Evolutionary conservation across 2,113 vertebrate species (phyloP).

Genomic region (Catharus minimus): DNA sequence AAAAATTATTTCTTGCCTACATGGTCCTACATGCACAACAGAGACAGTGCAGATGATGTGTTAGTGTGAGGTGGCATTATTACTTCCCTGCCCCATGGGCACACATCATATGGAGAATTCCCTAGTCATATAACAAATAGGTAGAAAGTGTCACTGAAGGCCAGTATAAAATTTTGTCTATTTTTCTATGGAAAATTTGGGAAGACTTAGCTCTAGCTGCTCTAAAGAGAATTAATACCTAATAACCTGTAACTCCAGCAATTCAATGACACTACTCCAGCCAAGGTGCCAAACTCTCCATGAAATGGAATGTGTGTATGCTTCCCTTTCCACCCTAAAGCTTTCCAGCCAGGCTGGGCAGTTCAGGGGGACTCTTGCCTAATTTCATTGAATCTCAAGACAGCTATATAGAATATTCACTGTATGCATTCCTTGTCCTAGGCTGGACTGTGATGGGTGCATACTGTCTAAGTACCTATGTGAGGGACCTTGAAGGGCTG

Average conservation of each 20-base stretch:
- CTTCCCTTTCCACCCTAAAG: background rate
- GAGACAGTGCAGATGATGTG: background rate
- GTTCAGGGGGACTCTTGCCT: background rate
- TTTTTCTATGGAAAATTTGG: background rate
- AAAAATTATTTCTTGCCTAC: background rate
- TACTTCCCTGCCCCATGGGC: rapidly evolving
- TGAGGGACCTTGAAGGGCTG: background rate
- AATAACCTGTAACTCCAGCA: background rate
- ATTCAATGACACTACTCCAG: background rate
- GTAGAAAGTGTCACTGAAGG: background rate
- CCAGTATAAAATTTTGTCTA: background rate
- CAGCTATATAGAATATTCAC: background rate
- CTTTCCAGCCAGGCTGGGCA: background rate
- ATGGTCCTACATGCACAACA: background rate
- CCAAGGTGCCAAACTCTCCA: background rate
- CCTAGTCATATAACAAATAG: background rate
- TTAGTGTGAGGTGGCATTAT: background rate
- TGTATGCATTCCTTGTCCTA: background rate
- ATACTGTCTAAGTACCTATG: rapidly evolving
- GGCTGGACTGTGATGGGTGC: background rate
- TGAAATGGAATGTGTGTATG: background rate
- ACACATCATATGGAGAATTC: background rate
- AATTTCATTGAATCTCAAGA: background rate
- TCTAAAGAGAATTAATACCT: background rate
- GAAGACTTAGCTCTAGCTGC: background rate